A percentile compares a stretch with the other conserved stretches of the same genome.
Evolutionary conservation across 2,888 invertebrate genomes (phyloP).

Genomic region (Allophyes oxyacanthae): DNA sequence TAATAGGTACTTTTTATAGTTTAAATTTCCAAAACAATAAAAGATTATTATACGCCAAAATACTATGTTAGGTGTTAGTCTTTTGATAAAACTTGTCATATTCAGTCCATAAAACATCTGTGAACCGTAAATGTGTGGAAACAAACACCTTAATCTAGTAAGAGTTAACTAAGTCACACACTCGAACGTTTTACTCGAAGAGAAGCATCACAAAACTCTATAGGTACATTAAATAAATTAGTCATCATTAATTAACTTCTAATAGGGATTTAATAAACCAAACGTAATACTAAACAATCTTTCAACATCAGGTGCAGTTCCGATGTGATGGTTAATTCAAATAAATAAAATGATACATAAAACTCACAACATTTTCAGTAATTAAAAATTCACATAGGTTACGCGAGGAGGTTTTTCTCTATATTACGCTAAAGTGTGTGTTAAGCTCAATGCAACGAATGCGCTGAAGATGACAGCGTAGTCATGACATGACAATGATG

Average conservation of each 20-base stretch:
- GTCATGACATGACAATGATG: background rate
- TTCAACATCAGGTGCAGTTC: too few species aligned
- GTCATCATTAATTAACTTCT: too few species aligned
- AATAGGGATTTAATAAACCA: too few species aligned
- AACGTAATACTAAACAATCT: too few species aligned
- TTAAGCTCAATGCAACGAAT: conserved; percentile 4
- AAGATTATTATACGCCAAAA: too few species aligned
- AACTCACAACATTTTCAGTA: too few species aligned
- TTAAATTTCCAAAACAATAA: too few species aligned
- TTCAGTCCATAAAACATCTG: conserved; percentile 30
- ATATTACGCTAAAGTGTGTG: conserved; percentile 26
- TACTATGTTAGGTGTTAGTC: background rate
- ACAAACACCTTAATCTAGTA: conserved; percentile 2
- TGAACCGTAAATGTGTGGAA: conserved; percentile 22
- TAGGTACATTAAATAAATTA: conserved; percentile 4
- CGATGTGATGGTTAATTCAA: too few species aligned
- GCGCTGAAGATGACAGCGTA: conserved; percentile 26
- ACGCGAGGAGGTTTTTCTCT: too few species aligned
- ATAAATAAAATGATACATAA: too few species aligned
- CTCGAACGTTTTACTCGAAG: conserved; percentile 19
- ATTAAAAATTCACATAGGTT: too few species aligned
- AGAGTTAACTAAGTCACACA: conserved; percentile 24
- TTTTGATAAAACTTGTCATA: conserved; percentile 8
- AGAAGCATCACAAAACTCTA: background rate
- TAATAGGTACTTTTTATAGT: too few species aligned